Conservation (phyloP, 2,113 vertebrate species). For the Rhinogobius similis region DNA sequence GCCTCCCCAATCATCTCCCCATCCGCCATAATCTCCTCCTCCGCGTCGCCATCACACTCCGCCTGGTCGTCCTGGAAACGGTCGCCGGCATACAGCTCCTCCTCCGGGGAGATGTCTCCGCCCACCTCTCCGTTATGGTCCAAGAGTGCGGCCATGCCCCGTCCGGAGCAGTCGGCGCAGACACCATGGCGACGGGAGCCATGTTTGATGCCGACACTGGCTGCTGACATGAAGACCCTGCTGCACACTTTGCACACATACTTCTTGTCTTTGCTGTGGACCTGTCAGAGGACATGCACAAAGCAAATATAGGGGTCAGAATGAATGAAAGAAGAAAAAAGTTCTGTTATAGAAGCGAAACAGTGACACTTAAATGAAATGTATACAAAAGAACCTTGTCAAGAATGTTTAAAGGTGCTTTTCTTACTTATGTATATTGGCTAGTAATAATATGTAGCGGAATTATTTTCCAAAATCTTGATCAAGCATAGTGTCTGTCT, state of each 20-base stretch:
- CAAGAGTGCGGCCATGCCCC: slow-evolving; percentile 81
- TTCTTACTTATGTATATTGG: too few relatives aligned
- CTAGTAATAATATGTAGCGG: not conserved
- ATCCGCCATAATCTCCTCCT: slow-evolving; percentile 80
- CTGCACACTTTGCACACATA: slow-evolving; percentile 98
- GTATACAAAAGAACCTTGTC: too few relatives aligned
- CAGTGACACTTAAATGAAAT: too few relatives aligned
- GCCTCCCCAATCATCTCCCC: slow-evolving; percentile 84
- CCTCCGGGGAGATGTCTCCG: slow-evolving; percentile 86
- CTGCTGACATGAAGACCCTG: slow-evolving; percentile 95
- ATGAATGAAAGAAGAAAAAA: not conserved
- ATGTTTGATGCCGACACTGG: slow-evolving; percentile 97
- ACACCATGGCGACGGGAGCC: slow-evolving; percentile 94
- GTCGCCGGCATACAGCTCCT: slow-evolving; percentile 84
- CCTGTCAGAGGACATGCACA: slow-evolving; percentile 72
- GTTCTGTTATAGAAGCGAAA: not conserved
- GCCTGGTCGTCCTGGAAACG: slow-evolving; percentile 86
- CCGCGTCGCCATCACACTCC: slow-evolving; percentile 72
- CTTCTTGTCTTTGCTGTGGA: slow-evolving; percentile 99
- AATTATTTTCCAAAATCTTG: not conserved
- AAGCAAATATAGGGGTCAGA: not conserved
- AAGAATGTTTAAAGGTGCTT: too few relatives aligned
- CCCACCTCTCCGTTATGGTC: slow-evolving; percentile 83
- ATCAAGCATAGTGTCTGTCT: not conserved
- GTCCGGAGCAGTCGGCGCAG: slow-evolving; percentile 89